Base-by-base conservation (phyloP, 1,140 invertebrate genomes). In the Trypoxylus dichotomus region DNA sequence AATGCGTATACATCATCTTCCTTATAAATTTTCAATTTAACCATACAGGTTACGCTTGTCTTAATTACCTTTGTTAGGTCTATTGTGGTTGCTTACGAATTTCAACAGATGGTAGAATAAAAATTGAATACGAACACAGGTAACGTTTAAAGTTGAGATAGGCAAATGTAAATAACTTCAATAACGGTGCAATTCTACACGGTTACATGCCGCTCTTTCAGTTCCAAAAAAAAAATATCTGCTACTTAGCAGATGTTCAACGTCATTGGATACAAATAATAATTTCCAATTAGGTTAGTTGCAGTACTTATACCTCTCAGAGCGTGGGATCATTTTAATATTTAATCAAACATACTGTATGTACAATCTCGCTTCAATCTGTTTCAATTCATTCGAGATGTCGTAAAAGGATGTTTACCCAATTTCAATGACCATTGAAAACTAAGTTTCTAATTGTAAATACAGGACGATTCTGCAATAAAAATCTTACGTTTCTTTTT, bases 231-330 rank as follows among this genome's bases (percentile, higher is more conserved):
- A 27, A 63, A 63, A 63, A 63, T 25, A 19, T 25, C 10, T 25
- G 7, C 60, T 63, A 63, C 24, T 63, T 63, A 24, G 19, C 60
- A 63, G 60, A 63, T 63, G 60, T 63, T 63, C 54, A n/a, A 58
- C 54, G 19, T 21, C 60, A 25, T 21, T 63, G 60, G 25, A 63
- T 63, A 19, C 60, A 63, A 63, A 63, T 63, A 63, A 11, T 63
- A 25, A 63, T 27, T 25, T 24, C 6, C 19, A 63, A 63, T 63
- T 63, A 63, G 60, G 60, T 63, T 63, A 63, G 7, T 24, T 24
- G 25, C 60, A 21, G 60, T 10, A 6, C 24, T 6, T 19, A 63
- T 6, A 11, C 13, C 43, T 6, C 19, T 19, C 2, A 13, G 25
- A 63, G 19, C 60, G 60, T 63, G 19, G 25, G 60, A 63, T 27